Evolutionary conservation across 2,888 invertebrate genomes (phyloP), one percentile per base, ranked within the genome.

Genomic region (Alloplasta piceator): DNA sequence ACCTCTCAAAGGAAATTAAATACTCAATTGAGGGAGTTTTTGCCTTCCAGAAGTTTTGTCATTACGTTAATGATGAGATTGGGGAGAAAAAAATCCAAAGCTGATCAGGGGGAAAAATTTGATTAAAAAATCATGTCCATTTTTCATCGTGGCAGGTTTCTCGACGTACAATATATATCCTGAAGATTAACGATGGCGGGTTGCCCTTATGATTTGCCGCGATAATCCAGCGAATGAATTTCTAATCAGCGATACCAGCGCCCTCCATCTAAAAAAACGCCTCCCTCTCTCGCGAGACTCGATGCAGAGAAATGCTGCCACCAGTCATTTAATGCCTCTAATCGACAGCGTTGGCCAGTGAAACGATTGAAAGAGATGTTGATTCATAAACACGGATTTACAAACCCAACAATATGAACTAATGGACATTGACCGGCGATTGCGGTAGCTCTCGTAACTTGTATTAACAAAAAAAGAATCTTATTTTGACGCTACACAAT

Each of bases 351-450:
- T 6, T 38, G 56, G 67, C 82, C 38, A 58, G 7, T 16, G 60
- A 46, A 60, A 39, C 71, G 56, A 41, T 52, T 68, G 74, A 79
- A 70, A 74, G 79, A 56, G 79, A 74, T 26, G 36, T 41, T 70
- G 79, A 79, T 79, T 79, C 64, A 74, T 79, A 26, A 26, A 55
- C 26, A 9, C 10, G 36, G 74, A 75, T 72, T 82, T 76, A 67
- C 63, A 82, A 84, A 78, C 43, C 60, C 58, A 81, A 80, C 83
- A 78, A 74, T 66, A 78, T 82, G 80, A 82, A 80, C 80, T 67
- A 70, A 72, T 72, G 75, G 60, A 71, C 43, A 38, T 38, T 14
- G 48, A 74, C 50, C 52, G 46, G 36, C 10, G 39, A 14, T 61
- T 12, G 67, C 10, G 63, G 39, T 46, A 16, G 38, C 48, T 39